A percentile compares a stretch with the other conserved stretches of the same genome.
Evolutionary conservation across 2,113 vertebrate species (phyloP).

Genomic region (Psophia crepitans): DNA sequence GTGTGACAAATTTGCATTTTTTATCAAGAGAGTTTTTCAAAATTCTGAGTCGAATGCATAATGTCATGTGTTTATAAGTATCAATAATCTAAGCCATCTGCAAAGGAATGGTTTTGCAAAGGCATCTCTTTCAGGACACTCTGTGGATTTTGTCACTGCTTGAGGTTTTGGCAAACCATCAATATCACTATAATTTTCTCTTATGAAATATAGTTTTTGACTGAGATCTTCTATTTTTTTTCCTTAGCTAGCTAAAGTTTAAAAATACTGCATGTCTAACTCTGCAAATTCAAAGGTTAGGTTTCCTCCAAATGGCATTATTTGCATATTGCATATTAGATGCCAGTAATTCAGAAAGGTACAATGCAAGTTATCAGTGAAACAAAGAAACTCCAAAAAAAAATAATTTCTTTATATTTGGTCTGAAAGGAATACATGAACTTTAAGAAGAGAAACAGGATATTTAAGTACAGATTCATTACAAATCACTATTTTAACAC

Average conservation of each 20-base stretch:
- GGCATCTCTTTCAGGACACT: constrained; percentile 87
- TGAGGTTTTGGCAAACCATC: constrained; percentile 86
- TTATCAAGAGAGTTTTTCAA: constrained; percentile 65
- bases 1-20: constrained; percentile 69
- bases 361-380: background rate
- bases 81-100: constrained; percentile 91
- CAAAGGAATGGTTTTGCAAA: constrained; percentile 79
- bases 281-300: background rate
- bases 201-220: constrained; percentile 79
- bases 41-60: constrained; percentile 70
- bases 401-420: background rate
- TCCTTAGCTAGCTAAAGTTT: constrained; percentile 16
- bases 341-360: background rate
- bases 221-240: constrained; percentile 1
- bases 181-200: constrained; percentile 85
- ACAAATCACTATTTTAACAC: background rate
- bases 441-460: background rate
- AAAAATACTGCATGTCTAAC: constrained; percentile 25
- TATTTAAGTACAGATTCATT: background rate
- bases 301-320: background rate
- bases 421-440: background rate
- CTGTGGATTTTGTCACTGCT: constrained; percentile 90
- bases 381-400: background rate
- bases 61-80: constrained; percentile 87
- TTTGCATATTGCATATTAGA: background rate